Evolutionary conservation across 2,888 invertebrate genomes (phyloP), one percentile per base, ranked within the genome.

Genomic region (Leucania comma): DNA sequence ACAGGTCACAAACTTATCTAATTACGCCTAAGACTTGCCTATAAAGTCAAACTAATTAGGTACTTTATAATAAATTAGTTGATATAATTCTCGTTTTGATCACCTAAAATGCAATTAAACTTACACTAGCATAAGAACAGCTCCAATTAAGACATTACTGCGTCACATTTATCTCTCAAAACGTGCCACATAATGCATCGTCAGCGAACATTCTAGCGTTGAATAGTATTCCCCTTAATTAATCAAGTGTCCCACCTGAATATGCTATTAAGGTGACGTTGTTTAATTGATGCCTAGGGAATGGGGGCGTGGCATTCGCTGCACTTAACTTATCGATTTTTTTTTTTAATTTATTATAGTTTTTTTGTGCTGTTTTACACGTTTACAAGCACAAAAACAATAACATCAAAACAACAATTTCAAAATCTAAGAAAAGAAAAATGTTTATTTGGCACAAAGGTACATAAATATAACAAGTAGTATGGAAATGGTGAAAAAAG

Each of bases 231-330:
- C 42, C 20, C 48, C 17, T 42, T 75, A 64, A 80, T 77, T 68
- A 68, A 75, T 77, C 68, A 64, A 57, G 26, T 59, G 78, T 54
- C 54, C 35, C 75, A 75, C 60, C 75, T 77, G 63, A 68, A 75
- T 64, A 60, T 53, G 42, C 68, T 53, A 57, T 75, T 75, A 68
- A 68, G 24, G 64, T 26, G 53, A 57, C 67, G 74, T 29, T 68
- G 64, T 75, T 75, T 64, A 75, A 75, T 75, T 68, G 61, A 53
- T 57, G 68, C 22, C 53, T 26, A 24, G 80, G 59, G 77, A 74
- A 26, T 48, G 14, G 26, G 42, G n/a, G 26, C 26, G 29, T 38
- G 48, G 48, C 32, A 57, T 69, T 56, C n/a, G 35, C 2, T 42
- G 56, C 32, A 42, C 42, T 42, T 20, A 6, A 42, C 42, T 20